Conservation (phyloP, 2,113 vertebrate species). For the Jaculus jaculus region DNA sequence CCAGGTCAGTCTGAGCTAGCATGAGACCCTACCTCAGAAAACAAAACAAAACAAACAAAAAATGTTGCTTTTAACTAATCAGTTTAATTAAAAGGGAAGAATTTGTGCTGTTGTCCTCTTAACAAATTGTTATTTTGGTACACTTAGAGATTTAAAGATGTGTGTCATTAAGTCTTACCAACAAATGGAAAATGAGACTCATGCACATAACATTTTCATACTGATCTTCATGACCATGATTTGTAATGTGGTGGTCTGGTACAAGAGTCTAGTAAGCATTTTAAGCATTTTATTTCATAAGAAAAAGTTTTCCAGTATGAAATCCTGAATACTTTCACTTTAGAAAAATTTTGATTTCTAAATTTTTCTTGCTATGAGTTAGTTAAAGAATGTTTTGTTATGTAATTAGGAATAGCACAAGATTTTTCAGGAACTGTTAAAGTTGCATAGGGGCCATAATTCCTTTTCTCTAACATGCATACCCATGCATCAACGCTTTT, state of each 20-base stretch:
- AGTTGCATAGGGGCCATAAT: conserved; percentile 29
- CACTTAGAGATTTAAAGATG: conserved; percentile 49
- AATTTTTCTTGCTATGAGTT: conserved; percentile 14
- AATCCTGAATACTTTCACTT: neutral
- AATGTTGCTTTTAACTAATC: conserved; percentile 46
- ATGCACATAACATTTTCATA: conserved; percentile 19
- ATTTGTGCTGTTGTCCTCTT: conserved; percentile 43
- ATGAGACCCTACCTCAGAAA: too few relatives aligned
- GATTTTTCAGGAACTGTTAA: conserved; percentile 58
- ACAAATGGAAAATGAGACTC: conserved; percentile 51
- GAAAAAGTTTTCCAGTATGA: conserved; percentile 42
- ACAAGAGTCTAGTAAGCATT: conserved; percentile 35
- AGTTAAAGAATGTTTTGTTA: conserved; percentile 41
- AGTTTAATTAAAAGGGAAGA: conserved; percentile 46
- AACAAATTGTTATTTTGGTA: conserved; percentile 44
- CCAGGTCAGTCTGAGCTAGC: too few relatives aligned
- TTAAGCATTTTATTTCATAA: conserved; percentile 51
- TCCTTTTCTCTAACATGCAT: conserved; percentile 38
- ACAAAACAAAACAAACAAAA: too few relatives aligned
- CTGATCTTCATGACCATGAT: conserved; percentile 44
- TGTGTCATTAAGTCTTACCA: conserved; percentile 22
- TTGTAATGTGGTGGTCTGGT: conserved; percentile 25
- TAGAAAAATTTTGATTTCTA: conserved; percentile 47
- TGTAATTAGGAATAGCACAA: conserved; percentile 10
- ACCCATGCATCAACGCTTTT: conserved; percentile 42